These are phyloP conservation scores for Drosophila pseudoobscura DNA, from an alignment of 1,140 invertebrate species.

Conservation along the genomic window DNA sequence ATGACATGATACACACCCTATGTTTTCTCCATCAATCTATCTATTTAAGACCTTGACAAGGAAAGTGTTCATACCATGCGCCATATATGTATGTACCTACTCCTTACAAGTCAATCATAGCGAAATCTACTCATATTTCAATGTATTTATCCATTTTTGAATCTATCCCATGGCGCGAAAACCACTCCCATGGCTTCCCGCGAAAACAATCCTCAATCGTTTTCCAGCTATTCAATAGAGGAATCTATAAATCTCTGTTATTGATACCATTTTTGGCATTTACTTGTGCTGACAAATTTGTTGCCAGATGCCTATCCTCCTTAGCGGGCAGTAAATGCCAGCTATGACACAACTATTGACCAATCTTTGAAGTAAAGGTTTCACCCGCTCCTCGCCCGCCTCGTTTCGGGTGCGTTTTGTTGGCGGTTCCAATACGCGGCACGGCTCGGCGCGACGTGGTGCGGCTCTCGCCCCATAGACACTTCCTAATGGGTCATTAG, in stretches of 20 bases:
- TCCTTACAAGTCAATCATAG: no score
- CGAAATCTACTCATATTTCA: no score
- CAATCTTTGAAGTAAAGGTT: conserved; percentile 32
- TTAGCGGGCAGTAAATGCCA: conserved; percentile 31
- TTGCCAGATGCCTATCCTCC: conserved; percentile 50
- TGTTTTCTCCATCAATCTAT: no score
- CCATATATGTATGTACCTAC: no score
- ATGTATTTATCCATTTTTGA: no score
- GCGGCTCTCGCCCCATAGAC: neutral
- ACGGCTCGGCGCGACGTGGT: neutral
- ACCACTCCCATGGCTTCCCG: no score
- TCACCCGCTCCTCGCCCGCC: conserved; percentile 1
- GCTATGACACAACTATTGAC: conserved; percentile 43
- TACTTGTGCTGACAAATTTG: conserved; percentile 45
- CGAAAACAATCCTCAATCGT: conserved; percentile 4
- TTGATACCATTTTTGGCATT: conserved; percentile 43
- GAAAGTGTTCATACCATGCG: no score
- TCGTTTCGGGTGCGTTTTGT: conserved; percentile 24
- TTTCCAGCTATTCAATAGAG: conserved; percentile 9
- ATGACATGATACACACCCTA: no score
- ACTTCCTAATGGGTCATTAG: conserved; percentile 58
- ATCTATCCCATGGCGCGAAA: no score
- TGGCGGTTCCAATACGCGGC: neutral
- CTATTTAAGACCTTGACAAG: no score
- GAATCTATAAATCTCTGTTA: conserved; percentile 43